Conservation (phyloP, 37 sponge, comb jelly and placozoan genomes). For the Chondrosia reniformis region DNA sequence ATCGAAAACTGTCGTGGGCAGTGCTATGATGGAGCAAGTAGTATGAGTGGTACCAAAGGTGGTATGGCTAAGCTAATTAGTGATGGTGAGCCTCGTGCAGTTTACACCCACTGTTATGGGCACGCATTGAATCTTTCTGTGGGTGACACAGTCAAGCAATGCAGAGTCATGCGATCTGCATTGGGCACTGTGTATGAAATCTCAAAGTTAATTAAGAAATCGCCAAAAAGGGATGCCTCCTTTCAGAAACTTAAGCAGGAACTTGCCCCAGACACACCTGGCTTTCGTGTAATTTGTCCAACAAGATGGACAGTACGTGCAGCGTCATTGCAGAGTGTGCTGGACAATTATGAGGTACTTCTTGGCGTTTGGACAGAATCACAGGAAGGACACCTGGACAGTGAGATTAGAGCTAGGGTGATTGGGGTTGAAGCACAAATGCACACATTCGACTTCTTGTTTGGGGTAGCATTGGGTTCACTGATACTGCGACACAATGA, state of each 20-base stretch:
- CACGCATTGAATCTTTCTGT: slow-evolving; percentile 48
- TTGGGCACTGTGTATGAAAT: slow-evolving; percentile 54
- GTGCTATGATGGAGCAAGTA: slow-evolving; percentile 55
- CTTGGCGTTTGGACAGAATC: slow-evolving; percentile 21
- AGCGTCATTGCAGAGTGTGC: slow-evolving; percentile 23
- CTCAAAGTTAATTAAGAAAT: slow-evolving; percentile 51
- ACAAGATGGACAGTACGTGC: slow-evolving; percentile 58
- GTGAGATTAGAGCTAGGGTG: slow-evolving; percentile 41
- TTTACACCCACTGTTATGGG: slow-evolving; percentile 55
- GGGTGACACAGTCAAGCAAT: slow-evolving; percentile 37
- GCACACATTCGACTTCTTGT: slow-evolving; percentile 37
- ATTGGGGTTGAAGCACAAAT: slow-evolving; percentile 51
- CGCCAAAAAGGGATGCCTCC: slow-evolving; percentile 43
- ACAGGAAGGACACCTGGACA: slow-evolving; percentile 20
- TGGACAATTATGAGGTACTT: slow-evolving; percentile 41
- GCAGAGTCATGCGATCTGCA: slow-evolving; percentile 26
- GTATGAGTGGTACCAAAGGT: slow-evolving; percentile 43
- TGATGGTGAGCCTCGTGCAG: slow-evolving; percentile 38
- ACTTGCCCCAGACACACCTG: slow-evolving; percentile 29
- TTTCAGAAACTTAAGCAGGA: slow-evolving; percentile 38
- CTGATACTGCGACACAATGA: slow-evolving; percentile 29
- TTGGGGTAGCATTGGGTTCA: slow-evolving; percentile 31
- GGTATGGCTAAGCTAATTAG: slow-evolving; percentile 41
- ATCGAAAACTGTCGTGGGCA: slow-evolving; percentile 45
- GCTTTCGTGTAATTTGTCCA: slow-evolving; percentile 46